phyloP scores from a whole-genome alignment of 2,113 vertebrate species.

The Rynchops niger region DNA sequence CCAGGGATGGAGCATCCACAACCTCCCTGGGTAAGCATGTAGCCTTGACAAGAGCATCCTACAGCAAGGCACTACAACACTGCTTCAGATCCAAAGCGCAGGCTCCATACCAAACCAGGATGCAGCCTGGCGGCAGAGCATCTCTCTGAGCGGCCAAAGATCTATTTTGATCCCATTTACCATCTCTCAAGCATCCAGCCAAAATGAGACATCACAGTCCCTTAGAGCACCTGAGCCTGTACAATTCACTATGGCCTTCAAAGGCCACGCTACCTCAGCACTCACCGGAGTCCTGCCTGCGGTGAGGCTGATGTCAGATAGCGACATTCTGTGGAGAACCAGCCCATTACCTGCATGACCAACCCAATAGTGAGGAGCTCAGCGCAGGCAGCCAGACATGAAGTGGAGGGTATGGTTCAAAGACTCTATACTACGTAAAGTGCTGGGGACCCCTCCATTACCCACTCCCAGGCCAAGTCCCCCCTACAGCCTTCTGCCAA shows the following conservation, averaged over 20 bases:
- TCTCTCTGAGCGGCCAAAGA: not conserved
- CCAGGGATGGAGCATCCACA: too few relatives aligned
- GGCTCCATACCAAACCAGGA: not conserved
- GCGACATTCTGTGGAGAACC: not conserved
- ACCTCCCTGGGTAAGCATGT: too few relatives aligned
- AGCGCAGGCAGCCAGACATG: accelerated
- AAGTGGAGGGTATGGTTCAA: not conserved
- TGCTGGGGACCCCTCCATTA: not conserved
- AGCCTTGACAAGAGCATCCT: not conserved
- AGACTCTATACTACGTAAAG: not conserved
- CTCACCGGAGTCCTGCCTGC: not conserved
- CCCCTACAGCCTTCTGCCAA: not conserved
- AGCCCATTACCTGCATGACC: not conserved
- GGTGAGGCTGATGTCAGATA: too few relatives aligned
- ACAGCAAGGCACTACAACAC: not conserved
- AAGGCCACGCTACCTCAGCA: not conserved
- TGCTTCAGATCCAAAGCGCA: not conserved
- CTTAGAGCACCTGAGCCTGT: not conserved
- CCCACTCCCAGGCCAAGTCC: not conserved
- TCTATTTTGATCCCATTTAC: not conserved
- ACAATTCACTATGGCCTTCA: not conserved
- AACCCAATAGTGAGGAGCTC: not conserved
- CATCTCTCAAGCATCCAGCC: too few relatives aligned
- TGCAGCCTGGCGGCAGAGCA: not conserved
- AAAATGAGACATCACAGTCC: not conserved